These are phyloP conservation scores for Trachelus stipa DNA, from an alignment of 2,888 invertebrate genomes.

Conservation along the genomic window DNA sequence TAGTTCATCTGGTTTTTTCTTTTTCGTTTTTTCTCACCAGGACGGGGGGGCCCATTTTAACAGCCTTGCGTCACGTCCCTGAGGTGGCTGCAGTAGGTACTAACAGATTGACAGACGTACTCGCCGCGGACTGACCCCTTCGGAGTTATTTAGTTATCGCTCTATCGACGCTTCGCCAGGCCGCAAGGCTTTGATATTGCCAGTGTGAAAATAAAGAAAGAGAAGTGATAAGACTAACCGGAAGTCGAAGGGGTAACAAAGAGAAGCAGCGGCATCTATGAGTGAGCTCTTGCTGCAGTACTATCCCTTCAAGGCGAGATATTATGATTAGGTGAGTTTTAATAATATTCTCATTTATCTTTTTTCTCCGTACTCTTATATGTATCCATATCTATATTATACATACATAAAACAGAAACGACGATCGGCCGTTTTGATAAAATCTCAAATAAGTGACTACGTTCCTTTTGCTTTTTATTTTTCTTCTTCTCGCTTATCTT, in stretches of 20 bases:
- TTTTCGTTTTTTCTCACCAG: conserved; percentile 1
- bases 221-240: conserved; percentile 28
- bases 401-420: no score
- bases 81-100: conserved; percentile 46
- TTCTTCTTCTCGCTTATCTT: no score
- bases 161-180: conserved; percentile 56
- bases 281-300: conserved; percentile 52
- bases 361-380: not conserved
- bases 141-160: conserved; percentile 62
- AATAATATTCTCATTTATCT: not conserved
- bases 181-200: conserved; percentile 37
- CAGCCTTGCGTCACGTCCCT: conserved; percentile 48
- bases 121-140: conserved; percentile 59
- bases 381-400: no score
- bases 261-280: conserved; percentile 32
- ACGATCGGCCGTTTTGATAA: no score
- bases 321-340: conserved; percentile 65
- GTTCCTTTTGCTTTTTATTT: no score
- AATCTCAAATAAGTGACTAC: no score
- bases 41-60: conserved; percentile 39
- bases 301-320: conserved; percentile 49
- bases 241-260: conserved; percentile 28
- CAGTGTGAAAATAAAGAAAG: conserved; percentile 22
- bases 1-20: no score
- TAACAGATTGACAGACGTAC: conserved; percentile 61